Evolutionary conservation across 1,140 invertebrate species (phyloP).

Genomic region (Capitella teleta): DNA sequence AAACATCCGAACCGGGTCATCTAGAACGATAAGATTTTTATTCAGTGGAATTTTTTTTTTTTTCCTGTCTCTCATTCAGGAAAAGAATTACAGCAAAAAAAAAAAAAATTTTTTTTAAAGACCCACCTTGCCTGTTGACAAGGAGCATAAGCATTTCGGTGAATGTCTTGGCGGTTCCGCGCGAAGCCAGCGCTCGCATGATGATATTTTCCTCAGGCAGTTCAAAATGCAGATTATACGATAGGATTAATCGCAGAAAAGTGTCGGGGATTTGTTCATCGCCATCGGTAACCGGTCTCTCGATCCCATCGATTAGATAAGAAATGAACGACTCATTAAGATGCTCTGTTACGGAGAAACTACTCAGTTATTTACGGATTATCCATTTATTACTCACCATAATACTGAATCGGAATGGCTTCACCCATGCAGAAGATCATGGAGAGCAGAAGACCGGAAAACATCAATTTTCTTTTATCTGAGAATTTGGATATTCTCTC

Average conservation of each 20-base stretch:
- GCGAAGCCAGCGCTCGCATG: conserved; percentile 58
- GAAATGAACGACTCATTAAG: conserved; percentile 65
- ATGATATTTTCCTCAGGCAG: conserved; percentile 58
- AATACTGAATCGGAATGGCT: conserved; percentile 34
- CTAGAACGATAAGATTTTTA: conserved; percentile 43
- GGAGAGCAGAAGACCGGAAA: conserved; percentile 65
- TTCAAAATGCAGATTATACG: conserved; percentile 76
- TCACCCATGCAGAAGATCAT: conserved; percentile 81
- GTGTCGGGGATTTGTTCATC: conserved; percentile 68
- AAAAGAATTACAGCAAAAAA: too few species aligned
- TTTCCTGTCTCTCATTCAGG: not conserved
- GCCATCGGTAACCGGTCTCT: conserved; percentile 56
- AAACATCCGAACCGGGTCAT: conserved; percentile 74
- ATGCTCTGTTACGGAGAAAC: conserved; percentile 53
- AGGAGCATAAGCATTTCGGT: conserved; percentile 77
- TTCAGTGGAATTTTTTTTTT: not conserved
- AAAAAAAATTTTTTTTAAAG: too few species aligned
- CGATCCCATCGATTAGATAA: conserved; percentile 68
- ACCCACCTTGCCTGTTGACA: conserved; percentile 75
- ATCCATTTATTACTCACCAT: conserved; percentile 20
- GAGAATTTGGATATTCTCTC: conserved; percentile 2
- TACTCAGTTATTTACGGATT: not conserved
- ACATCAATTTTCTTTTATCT: conserved; percentile 54
- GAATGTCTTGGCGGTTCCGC: conserved; percentile 66
- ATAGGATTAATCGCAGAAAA: conserved; percentile 69